Percentiles rank a stretch among this genome's conserved stretches.
phyloP scores from a whole-genome alignment of 2,797 vertebrate species.

The Tachyglossus aculeatus region DNA sequence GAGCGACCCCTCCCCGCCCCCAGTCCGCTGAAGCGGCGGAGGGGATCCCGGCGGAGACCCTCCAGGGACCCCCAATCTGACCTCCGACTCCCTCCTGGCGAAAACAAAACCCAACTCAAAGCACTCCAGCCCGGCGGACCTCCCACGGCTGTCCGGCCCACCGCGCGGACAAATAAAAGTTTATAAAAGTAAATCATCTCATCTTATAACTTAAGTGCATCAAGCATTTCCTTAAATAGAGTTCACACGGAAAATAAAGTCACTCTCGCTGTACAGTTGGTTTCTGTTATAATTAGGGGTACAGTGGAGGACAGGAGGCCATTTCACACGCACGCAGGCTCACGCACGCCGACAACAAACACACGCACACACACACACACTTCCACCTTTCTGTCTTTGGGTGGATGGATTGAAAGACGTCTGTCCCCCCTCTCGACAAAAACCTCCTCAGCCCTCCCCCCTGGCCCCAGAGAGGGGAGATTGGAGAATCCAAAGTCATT shows the following conservation, averaged over 20 bases:
- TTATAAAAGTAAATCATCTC: slow-evolving; percentile 78
- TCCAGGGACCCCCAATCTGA: no score
- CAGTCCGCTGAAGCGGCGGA: background rate
- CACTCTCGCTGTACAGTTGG: slow-evolving; percentile 75
- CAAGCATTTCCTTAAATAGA: slow-evolving; percentile 79
- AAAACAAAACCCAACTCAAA: slow-evolving; percentile 44
- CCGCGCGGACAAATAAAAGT: slow-evolving; percentile 69
- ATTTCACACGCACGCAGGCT: background rate
- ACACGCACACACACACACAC: slow-evolving; percentile 34
- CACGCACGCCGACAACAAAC: background rate
- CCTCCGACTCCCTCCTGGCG: background rate
- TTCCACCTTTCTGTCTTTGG: slow-evolving; percentile 31
- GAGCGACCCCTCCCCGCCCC: background rate
- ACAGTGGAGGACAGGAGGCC: slow-evolving; percentile 65
- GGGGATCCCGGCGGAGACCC: background rate
- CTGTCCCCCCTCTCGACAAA: background rate
- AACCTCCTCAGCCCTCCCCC: no score
- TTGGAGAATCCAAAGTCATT: slow-evolving; percentile 61
- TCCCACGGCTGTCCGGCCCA: slow-evolving; percentile 52
- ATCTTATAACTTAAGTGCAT: slow-evolving; percentile 81
- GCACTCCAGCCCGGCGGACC: slow-evolving; percentile 30
- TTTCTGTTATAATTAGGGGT: slow-evolving; percentile 71
- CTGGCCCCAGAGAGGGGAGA: slow-evolving; percentile 7
- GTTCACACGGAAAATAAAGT: slow-evolving; percentile 80
- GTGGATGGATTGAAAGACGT: slow-evolving; percentile 7